Percentiles rank a stretch among this genome's conserved stretches.
These are phyloP conservation scores for Mus musculus DNA, from an alignment of 2,113 vertebrate species.

Conservation along the genomic window GRCm39 chr11:89690501-89691000, in stretches of 20 bases:
- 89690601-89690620: neutral
- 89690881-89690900: neutral
- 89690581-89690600: slow-evolving; percentile 38
- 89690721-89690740: neutral
- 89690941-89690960: neutral
- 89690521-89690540: neutral
- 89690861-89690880: slow-evolving; percentile 3
- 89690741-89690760: neutral
- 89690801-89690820: neutral
- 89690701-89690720: neutral
- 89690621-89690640: neutral
- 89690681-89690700: slow-evolving; percentile 19
- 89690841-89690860: neutral
- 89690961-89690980: neutral
- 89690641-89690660: slow-evolving; percentile 21
- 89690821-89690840: neutral
- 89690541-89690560: slow-evolving; percentile 31
- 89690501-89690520: neutral
- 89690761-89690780: neutral
- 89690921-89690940: neutral
- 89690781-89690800: neutral
- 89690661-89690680: slow-evolving; percentile 3
- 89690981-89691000: neutral
- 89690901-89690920: neutral
- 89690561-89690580: slow-evolving; percentile 8